These are phyloP conservation scores for Mamestra configurata DNA, from an alignment of 1,140 invertebrate species.

Conservation along the genomic window DNA sequence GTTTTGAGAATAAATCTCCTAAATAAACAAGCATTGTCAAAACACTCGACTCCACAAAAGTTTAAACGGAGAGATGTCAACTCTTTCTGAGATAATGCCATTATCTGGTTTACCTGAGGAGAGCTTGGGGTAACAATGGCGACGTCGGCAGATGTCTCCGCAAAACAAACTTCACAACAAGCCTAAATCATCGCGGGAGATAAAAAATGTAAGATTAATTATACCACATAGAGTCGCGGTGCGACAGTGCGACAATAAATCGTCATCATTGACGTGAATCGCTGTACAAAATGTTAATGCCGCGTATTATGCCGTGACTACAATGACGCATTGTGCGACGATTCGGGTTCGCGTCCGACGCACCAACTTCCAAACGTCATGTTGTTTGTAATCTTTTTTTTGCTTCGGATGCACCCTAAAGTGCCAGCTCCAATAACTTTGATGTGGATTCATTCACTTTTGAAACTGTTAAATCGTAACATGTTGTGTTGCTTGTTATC, in stretches of 20 bases:
- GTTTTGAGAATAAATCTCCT: slow-evolving; percentile 66
- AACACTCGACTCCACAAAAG: slow-evolving; percentile 81
- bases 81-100: slow-evolving; percentile 83
- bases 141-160: slow-evolving; percentile 82
- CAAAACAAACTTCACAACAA: slow-evolving; percentile 83
- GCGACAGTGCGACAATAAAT: slow-evolving; percentile 78
- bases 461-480: slow-evolving; percentile 8
- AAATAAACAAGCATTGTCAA: slow-evolving; percentile 82
- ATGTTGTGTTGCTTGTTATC: background rate
- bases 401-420: slow-evolving; percentile 57
- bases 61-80: slow-evolving; percentile 81
- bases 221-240: slow-evolving; percentile 75
- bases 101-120: slow-evolving; percentile 84
- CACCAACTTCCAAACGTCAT: slow-evolving; percentile 72
- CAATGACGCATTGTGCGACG: slow-evolving; percentile 84
- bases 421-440: slow-evolving; percentile 26
- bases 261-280: slow-evolving; percentile 85
- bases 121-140: slow-evolving; percentile 73
- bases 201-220: slow-evolving; percentile 86
- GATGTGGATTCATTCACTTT: slow-evolving; percentile 32
- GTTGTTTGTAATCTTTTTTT: slow-evolving; percentile 71
- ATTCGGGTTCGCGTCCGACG: slow-evolving; percentile 72
- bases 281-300: slow-evolving; percentile 85
- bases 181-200: slow-evolving; percentile 74
- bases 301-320: slow-evolving; percentile 83